Evolutionary conservation across 2,113 vertebrate genomes (phyloP), one percentile per base, ranked within the genome.

Genomic region (Oceanites oceanicus): DNA sequence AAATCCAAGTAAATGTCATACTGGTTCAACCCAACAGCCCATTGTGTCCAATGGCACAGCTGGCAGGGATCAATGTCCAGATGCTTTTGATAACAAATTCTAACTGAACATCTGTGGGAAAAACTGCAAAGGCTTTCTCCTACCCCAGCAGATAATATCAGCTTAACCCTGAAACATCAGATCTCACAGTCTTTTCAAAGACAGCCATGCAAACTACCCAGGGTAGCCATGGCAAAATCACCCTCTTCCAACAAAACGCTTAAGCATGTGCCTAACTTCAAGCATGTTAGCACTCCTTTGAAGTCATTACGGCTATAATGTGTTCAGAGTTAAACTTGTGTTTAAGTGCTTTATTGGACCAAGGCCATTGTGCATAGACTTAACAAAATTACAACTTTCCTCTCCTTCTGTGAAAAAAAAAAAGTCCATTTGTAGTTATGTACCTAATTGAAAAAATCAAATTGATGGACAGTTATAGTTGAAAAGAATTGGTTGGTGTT

Each of bases 311-410:
- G 50, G 58, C 11, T 18, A 25, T 26, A 70, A 47, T 14, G 30
- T 49, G 42, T 44, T 87, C 58, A 74, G 61, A 76, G 19, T 82
- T 80, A 85, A 95, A 90, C 34, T 55, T 25, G 58, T 53, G 52
- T 49, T 81, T 83, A 89, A 94, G 84, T 70, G 89, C 58, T 94
- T 96, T 82, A 82, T 50, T 94, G 84, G 55, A 93, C 52, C 49
- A 73, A 61, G 68, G 90, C 75, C 87, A 78, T 26, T 6, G 29
- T 53, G 47, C 40, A 56, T 0, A 72, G 44, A 34, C 44, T 88
- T 88, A 63, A 86, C 20, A 88, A 86, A 90, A 90, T 67, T 45
- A 65, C 56, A 29, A 72, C 80, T 77, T 89, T 42, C 53, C 47
- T 77, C 53, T 93, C 36, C 71, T 74, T 47, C 47, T 52, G 21